These are phyloP conservation scores for Tenrec ecaudatus DNA, from an alignment of 2,113 vertebrate species.

Conservation along the genomic window DNA sequence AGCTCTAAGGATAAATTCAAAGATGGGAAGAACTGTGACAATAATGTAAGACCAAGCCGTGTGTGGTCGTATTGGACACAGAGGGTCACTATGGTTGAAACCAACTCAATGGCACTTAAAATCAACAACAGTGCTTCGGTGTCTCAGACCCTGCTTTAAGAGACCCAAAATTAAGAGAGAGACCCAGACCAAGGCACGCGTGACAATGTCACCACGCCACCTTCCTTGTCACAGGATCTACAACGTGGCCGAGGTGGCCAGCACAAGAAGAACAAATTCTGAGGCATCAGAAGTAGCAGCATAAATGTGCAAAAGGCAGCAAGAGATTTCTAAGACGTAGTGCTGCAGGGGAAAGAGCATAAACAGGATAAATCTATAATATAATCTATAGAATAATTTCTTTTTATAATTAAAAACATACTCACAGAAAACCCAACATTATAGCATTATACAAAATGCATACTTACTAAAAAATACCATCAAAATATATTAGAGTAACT, in stretches of 20 bases:
- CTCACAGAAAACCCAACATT: background rate
- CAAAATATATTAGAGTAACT: background rate
- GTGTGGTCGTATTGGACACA: too few relatives aligned
- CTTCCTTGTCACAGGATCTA: accelerated
- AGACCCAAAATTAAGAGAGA: background rate
- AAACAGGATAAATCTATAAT: too few relatives aligned
- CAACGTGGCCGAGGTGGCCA: background rate
- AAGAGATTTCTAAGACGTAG: background rate
- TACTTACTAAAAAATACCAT: background rate
- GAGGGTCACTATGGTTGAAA: too few relatives aligned
- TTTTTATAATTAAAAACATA: conserved; percentile 8
- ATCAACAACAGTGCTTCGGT: background rate
- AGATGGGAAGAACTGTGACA: too few relatives aligned
- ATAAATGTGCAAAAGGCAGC: background rate
- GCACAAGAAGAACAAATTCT: accelerated
- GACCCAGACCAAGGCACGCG: accelerated
- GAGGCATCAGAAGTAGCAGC: background rate
- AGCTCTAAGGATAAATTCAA: too few relatives aligned
- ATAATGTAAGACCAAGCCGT: too few relatives aligned
- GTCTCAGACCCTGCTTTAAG: background rate
- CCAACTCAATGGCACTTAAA: too few relatives aligned
- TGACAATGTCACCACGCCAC: background rate
- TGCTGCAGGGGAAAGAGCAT: background rate
- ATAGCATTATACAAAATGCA: background rate
- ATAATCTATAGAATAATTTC: too few relatives aligned